Base-by-base conservation (phyloP, 2,888 invertebrate species). In the Seladonia tumulorum region DNA sequence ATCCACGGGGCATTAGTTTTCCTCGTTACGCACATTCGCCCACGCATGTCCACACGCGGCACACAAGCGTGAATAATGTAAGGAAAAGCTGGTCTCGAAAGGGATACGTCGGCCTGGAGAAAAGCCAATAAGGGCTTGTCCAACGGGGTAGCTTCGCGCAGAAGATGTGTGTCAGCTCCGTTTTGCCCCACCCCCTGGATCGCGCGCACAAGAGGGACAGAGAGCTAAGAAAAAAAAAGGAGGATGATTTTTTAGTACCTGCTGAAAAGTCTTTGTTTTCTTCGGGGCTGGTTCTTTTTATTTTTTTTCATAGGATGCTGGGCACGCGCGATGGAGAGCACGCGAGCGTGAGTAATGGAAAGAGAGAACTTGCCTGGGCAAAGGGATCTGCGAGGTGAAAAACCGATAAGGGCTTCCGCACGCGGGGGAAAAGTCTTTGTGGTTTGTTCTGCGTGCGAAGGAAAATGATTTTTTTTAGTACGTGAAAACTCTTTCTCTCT, bases 61-160 rank as follows among this genome's bases (percentile, higher is more conserved):
- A 74, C 88, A 82, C 72, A 88, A 81, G 87, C 90, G 90, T 90
- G 90, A 90, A 89, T 90, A 90, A 90, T 90, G 88, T 87, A 89
- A 90, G 88, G 85, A 88, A 82, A 85, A 71, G 53, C 75, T 57
- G 60, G 70, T 82, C 73, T 82, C 73, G 83, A 85, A 87, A 88
- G 90, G 91, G 88, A 89, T 80, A 87, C 89, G 87, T 45, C 83
- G 82, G 83, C 66, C n/a, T 47, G 45, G 68, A 83, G 80, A 25
- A 90, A 90, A 90, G 84, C 90, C 90, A 87, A 90, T 90, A 89
- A 88, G 87, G 83, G 85, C 84, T 90, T 87, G 90, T 90, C 90
- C 87, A 89, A 86, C 87, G 66, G 86, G 85, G 79, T 84, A 79
- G 83, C 80, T 83, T 76, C 71, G 53, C 76, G 71, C 82, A 74